A percentile compares a stretch with the other conserved stretches of the same genome.
Evolutionary conservation across 2,113 vertebrate species (phyloP).

Genomic region (Puma concolor): DNA sequence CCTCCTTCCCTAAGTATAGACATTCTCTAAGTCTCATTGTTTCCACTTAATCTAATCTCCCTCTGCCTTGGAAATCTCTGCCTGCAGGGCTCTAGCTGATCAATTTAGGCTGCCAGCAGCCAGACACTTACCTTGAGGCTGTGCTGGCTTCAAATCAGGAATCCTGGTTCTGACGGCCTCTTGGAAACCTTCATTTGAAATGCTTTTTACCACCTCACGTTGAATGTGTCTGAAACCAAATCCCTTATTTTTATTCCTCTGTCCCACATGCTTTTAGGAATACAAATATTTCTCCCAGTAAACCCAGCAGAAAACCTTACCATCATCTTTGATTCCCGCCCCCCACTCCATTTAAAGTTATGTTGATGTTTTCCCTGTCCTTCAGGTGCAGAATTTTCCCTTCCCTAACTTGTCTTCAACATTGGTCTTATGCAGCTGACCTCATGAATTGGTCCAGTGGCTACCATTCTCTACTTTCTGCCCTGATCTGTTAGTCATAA

Average conservation of each 20-base stretch:
- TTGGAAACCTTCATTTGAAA: constrained; percentile 26
- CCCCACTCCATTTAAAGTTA: not conserved
- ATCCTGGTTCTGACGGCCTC: not conserved
- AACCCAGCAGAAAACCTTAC: not conserved
- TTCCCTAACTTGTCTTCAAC: not conserved
- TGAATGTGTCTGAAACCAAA: not conserved
- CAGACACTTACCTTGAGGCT: not conserved
- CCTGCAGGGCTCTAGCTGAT: not conserved
- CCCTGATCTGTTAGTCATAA: not conserved
- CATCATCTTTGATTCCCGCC: not conserved
- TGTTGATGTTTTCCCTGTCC: not conserved
- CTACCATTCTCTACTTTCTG: not conserved
- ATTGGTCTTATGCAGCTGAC: not conserved
- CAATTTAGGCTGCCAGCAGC: not conserved
- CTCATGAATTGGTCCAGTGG: not conserved
- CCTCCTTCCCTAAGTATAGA: not conserved
- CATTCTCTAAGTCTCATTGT: not conserved
- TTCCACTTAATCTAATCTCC: not conserved
- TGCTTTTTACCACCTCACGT: not conserved
- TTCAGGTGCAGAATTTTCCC: not conserved
- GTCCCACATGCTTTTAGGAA: not conserved
- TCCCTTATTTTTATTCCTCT: not conserved
- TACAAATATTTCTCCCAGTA: not conserved
- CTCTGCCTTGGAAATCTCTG: not conserved
- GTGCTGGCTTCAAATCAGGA: not conserved